phyloP scores from a whole-genome alignment of 2,888 invertebrate genomes.

The Acanthosepion lycidas region DNA sequence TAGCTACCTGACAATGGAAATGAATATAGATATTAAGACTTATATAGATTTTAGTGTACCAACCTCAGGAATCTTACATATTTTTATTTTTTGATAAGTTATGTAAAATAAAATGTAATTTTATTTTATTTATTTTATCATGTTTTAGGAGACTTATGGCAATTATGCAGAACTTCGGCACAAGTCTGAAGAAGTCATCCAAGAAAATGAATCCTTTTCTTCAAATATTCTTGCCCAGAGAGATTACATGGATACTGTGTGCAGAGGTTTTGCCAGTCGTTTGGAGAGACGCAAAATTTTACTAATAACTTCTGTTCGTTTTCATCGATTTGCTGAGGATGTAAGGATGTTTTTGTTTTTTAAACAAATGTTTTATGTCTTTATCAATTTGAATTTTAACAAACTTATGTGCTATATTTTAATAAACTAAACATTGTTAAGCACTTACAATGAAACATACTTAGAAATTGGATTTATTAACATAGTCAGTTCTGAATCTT shows the following conservation, averaged over 20 bases:
- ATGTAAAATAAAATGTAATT: not conserved
- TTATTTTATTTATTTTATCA: constrained; percentile 34
- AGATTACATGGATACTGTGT: constrained; percentile 88
- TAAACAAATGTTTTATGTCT: not conserved
- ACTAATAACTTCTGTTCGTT: constrained; percentile 83
- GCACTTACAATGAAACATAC: no score
- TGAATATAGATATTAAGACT: no score
- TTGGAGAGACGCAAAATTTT: constrained; percentile 84
- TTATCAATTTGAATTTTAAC: no score
- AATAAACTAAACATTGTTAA: no score
- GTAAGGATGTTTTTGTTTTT: constrained; percentile 72
- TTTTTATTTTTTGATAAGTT: no score
- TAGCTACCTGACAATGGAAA: no score
- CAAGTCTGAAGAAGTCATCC: constrained; percentile 80
- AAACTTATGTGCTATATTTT: no score
- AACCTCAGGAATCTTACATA: no score
- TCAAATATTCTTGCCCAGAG: constrained; percentile 83
- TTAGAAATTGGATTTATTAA: no score
- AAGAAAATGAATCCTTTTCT: constrained; percentile 76
- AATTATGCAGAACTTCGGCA: constrained; percentile 85
- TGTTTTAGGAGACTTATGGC: constrained; percentile 82
- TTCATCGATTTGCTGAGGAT: constrained; percentile 84
- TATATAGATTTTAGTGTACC: no score
- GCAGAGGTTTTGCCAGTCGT: constrained; percentile 84
- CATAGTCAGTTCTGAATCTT: no score